Conservation (phyloP, 2,113 vertebrate species). For the Malurus melanocephalus region DNA sequence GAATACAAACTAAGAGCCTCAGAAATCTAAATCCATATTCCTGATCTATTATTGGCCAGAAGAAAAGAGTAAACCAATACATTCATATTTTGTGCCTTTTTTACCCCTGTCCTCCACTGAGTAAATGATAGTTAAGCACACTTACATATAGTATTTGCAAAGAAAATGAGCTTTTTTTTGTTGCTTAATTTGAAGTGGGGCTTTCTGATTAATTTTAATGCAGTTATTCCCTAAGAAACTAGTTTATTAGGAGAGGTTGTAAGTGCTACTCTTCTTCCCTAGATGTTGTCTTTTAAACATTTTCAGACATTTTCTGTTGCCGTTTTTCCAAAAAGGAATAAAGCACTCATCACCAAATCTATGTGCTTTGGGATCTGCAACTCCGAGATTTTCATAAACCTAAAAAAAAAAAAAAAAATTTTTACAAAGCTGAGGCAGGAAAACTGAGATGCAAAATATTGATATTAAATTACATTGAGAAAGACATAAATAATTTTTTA, state of each 20-base stretch:
- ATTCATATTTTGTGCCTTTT: background rate
- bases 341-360: constrained; percentile 38
- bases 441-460: constrained; percentile 26
- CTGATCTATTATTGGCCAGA: background rate
- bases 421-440: constrained; percentile 24
- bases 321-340: constrained; percentile 47
- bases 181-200: constrained; percentile 53
- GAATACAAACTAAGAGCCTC: background rate
- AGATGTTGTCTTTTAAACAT: constrained; percentile 16
- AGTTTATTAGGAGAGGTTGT: constrained; percentile 16
- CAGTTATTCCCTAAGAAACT: constrained; percentile 8
- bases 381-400: constrained; percentile 26
- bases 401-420: constrained; percentile 4
- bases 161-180: constrained; percentile 39
- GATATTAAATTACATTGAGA: constrained; percentile 55
- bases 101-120: background rate
- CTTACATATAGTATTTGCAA: background rate
- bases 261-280: background rate
- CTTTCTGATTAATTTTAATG: constrained; percentile 39
- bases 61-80: background rate
- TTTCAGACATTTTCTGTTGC: constrained; percentile 21
- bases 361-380: constrained; percentile 20
- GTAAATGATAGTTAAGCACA: constrained; percentile 8
- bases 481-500: constrained; percentile 39
- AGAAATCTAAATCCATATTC: background rate